phyloP scores from a whole-genome alignment of 2,797 vertebrate species.

The Gymnothorax javanicus region DNA sequence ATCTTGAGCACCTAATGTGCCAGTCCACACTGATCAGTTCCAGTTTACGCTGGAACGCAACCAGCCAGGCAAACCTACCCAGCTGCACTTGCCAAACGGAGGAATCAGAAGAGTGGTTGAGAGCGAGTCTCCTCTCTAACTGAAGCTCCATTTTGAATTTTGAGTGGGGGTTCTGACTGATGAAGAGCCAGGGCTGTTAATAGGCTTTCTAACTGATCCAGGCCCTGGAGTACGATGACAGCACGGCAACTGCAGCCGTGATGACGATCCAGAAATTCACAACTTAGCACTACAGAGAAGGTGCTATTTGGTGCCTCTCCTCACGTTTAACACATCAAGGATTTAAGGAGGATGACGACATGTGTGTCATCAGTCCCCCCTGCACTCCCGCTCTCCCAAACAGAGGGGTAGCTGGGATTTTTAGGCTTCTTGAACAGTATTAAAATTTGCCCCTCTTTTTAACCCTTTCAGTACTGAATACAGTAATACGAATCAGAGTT shows the following conservation, averaged over 20 bases:
- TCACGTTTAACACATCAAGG: constrained; percentile 28
- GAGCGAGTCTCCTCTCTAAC: constrained; percentile 19
- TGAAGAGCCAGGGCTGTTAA: constrained; percentile 63
- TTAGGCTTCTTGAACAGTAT: no score
- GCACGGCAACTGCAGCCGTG: constrained; percentile 47
- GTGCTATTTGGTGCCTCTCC: constrained; percentile 44
- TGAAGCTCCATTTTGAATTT: constrained; percentile 58
- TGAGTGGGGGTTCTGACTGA: constrained; percentile 54
- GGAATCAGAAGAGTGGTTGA: background rate
- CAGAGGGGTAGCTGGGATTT: no score
- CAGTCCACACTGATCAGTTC: background rate
- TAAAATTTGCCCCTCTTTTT: no score
- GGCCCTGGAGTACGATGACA: constrained; percentile 50
- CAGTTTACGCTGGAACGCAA: background rate
- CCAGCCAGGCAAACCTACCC: background rate
- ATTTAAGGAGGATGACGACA: constrained; percentile 20
- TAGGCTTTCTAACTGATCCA: constrained; percentile 53
- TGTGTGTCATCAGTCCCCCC: background rate
- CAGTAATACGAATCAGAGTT: no score
- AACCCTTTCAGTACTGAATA: no score
- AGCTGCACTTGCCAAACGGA: background rate
- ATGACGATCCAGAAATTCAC: constrained; percentile 61
- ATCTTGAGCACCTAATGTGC: background rate
- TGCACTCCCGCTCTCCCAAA: no score
- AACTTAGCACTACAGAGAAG: constrained; percentile 55